These are phyloP conservation scores for Falco concolor DNA, from an alignment of 2,797 vertebrate genomes.

Conservation along the genomic window DNA sequence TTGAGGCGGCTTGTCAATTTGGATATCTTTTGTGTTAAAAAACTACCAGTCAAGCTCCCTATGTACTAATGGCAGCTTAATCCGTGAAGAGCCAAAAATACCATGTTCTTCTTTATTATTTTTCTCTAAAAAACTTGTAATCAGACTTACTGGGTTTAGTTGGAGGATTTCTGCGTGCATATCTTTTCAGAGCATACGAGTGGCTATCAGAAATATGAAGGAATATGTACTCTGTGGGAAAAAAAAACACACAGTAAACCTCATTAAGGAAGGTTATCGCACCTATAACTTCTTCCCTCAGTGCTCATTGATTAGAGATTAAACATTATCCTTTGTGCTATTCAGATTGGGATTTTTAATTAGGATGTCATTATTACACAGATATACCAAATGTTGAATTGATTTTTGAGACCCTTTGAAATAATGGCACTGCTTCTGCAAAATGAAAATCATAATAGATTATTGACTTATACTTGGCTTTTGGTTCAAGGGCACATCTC, in stretches of 20 bases:
- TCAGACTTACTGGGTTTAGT: neutral
- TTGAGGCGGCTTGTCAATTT: neutral
- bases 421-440: constrained; percentile 76
- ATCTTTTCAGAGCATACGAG: neutral
- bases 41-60: neutral
- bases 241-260: constrained; percentile 25
- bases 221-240: neutral
- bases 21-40: neutral
- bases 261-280: constrained; percentile 70
- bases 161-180: neutral
- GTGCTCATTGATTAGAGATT: constrained; percentile 78
- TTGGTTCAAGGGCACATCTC: constrained; percentile 81
- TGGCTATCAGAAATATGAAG: constrained; percentile 7
- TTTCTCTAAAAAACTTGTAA: constrained; percentile 8
- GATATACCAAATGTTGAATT: constrained; percentile 82
- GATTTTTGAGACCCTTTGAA: constrained; percentile 81
- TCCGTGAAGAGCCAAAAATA: neutral
- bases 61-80: neutral
- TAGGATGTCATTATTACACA: constrained; percentile 80
- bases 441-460: constrained; percentile 90
- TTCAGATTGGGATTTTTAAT: constrained; percentile 80
- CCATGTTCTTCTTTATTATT: constrained; percentile 5
- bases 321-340: constrained; percentile 69
- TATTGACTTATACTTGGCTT: constrained; percentile 78
- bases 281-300: constrained; percentile 68